Evolutionary conservation across 1,140 invertebrate species (phyloP).

Genomic region (Aphis craccivora): DNA sequence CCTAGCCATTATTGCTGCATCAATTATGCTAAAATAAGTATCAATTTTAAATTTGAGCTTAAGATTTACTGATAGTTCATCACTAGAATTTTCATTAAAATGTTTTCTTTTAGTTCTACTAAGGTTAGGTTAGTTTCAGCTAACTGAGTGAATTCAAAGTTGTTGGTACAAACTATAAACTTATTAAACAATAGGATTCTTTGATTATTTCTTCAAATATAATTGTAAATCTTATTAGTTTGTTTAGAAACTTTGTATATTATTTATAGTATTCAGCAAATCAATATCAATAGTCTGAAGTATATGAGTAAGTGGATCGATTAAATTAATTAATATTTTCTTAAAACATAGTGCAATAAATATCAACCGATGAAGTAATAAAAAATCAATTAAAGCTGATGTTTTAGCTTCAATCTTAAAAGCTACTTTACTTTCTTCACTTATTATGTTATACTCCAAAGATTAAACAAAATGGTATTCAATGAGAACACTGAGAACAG

Average conservation of each 20-base stretch:
- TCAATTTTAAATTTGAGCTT: neutral
- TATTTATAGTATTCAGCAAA: neutral
- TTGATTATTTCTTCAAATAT: constrained; percentile 2
- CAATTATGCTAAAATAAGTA: neutral
- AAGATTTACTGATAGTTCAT: neutral
- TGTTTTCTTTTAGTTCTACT: neutral
- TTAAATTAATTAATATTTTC: constrained; percentile 16
- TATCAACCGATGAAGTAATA: neutral
- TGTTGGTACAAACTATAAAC: neutral
- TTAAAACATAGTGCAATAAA: neutral
- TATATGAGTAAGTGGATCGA: neutral
- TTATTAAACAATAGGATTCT: neutral
- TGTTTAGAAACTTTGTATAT: neutral
- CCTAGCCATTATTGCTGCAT: neutral
- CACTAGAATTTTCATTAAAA: neutral
- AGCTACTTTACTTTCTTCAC: constrained; percentile 9
- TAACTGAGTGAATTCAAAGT: neutral
- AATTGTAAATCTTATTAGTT: neutral
- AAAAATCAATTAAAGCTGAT: constrained; percentile 1
- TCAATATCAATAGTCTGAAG: neutral
- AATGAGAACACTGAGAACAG: too few species aligned
- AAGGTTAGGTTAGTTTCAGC: neutral
- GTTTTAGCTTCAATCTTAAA: neutral
- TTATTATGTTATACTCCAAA: too few species aligned
- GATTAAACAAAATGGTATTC: too few species aligned